These are phyloP conservation scores for Eledona agricola DNA, from an alignment of 2,888 invertebrate species.

Conservation along the genomic window DNA sequence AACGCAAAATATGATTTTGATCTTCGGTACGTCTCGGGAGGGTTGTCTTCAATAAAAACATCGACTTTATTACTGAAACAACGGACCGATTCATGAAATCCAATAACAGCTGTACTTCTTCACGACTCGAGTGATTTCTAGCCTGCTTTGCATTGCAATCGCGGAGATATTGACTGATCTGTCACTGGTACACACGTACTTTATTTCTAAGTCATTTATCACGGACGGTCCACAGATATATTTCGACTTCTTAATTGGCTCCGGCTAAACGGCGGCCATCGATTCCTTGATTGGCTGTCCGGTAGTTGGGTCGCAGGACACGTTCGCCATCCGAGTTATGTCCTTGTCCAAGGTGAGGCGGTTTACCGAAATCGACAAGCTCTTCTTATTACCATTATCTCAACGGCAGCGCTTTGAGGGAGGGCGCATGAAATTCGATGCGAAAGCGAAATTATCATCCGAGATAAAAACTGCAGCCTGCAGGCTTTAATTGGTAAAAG, in stretches of 20 bases:
- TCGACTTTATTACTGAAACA: constrained; percentile 59
- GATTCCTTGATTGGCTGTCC: constrained; percentile 47
- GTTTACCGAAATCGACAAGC: constrained; percentile 7
- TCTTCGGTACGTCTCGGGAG: constrained; percentile 55
- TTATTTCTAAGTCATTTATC: constrained; percentile 32
- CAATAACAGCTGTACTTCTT: constrained; percentile 60
- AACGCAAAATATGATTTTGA: constrained; percentile 60
- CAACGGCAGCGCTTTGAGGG: too few relatives aligned
- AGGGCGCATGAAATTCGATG: too few relatives aligned
- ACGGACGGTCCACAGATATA: constrained; percentile 25
- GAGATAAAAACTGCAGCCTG: too few relatives aligned
- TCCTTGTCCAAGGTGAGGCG: constrained; percentile 19
- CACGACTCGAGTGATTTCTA: constrained; percentile 57
- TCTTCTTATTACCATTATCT: too few relatives aligned
- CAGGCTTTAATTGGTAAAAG: constrained; percentile 28
- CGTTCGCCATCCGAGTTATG: constrained; percentile 31
- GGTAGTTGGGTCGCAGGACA: constrained; percentile 46
- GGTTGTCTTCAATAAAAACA: constrained; percentile 59
- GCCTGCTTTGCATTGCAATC: constrained; percentile 58
- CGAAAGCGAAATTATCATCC: too few relatives aligned
- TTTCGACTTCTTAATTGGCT: constrained; percentile 34
- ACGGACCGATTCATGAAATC: constrained; percentile 58
- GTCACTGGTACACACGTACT: constrained; percentile 41
- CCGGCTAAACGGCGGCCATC: constrained; percentile 37
- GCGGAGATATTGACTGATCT: constrained; percentile 51